phyloP scores from a whole-genome alignment of 2,113 vertebrate species.

The Antechinus flavipes region DNA sequence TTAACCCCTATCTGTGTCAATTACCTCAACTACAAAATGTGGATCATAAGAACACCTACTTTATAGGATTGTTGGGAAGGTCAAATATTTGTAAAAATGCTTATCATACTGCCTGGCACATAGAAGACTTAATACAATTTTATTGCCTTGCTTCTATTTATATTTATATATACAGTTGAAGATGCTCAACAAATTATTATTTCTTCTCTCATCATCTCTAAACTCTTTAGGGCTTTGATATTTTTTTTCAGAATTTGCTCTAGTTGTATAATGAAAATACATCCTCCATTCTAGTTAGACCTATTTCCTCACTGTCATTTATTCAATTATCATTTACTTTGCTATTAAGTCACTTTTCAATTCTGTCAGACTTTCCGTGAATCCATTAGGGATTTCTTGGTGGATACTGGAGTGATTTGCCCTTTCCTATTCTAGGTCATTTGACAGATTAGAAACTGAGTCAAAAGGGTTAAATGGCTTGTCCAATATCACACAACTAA shows the following conservation, averaged over 20 bases:
- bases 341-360: neutral
- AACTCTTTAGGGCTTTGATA: neutral
- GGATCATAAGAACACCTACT: neutral
- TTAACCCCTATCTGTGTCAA: neutral
- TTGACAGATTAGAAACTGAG: neutral
- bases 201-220: too few relatives aligned
- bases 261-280: neutral
- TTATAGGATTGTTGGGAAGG: neutral
- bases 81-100: neutral
- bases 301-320: neutral
- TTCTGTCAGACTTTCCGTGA: neutral
- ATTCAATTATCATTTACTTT: neutral
- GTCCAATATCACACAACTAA: neutral
- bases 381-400: neutral
- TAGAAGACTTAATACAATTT: neutral
- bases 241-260: neutral
- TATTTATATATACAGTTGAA: neutral
- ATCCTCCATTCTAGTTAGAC: neutral
- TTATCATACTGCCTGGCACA: neutral
- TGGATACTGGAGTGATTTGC: neutral
- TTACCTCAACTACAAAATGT: neutral
- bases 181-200: neutral
- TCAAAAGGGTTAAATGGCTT: neutral
- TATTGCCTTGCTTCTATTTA: neutral
- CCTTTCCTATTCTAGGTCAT: neutral